Base-by-base conservation (phyloP, 2,888 invertebrate genomes). In the Actias luna region DNA sequence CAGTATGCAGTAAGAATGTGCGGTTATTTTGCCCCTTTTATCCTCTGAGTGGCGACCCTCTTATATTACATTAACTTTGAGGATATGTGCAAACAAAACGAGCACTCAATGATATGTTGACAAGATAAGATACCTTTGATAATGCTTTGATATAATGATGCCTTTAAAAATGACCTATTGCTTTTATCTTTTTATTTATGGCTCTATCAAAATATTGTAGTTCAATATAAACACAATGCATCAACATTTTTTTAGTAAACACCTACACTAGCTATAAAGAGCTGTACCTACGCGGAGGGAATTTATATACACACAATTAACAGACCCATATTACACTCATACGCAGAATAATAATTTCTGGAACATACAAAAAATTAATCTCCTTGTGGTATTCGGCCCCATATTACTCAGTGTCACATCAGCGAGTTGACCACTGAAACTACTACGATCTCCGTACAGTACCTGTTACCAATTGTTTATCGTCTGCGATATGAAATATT, bases 41-140 rank as follows among this genome's bases (percentile, higher is more conserved):
- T 59, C 29, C 29, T 29, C 14, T 31, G 18, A 27, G 5, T 12
- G 16, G 61, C 62, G 65, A 62, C 61, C 63, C 67, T 62, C 63
- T 61, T 61, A 63, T 55, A 29, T 29, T 68, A 64, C 66, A 66
- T 71, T 72, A 69, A 35, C 65, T 65, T 50, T 65, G 61, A 62
- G 68, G 71, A 66, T 73, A 58, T 59, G 62, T 60, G 65, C 64
- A 70, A 71, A 74, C 67, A 69, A 64, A 59, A 18, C 55, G 50
- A 63, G 61, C 63, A 63, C 70, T 65, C 66, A 12, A 46, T 62
- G 50, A 35, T 58, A 63, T 29, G 29, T 59, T 63, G 58, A n/a
- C 61, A 58, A 36, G 35, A 63, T 39, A 39, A 39, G 39, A 52
- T 59, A 35, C 52, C 60, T 61, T 57, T 64, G 46, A 64, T 63